These are phyloP conservation scores for Halcyon malimbica DNA, from an alignment of 2,113 vertebrate genomes.

Conservation along the genomic window DNA sequence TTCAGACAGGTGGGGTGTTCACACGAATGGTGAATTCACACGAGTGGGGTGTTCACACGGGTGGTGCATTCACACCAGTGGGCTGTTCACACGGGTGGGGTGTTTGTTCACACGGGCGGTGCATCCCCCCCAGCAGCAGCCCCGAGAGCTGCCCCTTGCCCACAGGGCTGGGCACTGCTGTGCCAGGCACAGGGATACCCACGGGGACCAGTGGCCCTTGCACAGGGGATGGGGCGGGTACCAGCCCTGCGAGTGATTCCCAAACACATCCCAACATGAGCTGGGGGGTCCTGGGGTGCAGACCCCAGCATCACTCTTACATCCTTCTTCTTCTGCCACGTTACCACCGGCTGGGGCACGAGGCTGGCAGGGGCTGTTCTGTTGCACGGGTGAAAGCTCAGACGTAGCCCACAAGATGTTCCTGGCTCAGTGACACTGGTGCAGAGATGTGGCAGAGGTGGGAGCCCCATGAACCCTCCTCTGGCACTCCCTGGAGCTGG, in stretches of 20 bases:
- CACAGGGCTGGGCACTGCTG: not conserved
- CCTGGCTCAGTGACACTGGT: not conserved
- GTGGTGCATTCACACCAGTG: not conserved
- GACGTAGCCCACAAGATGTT: accelerated
- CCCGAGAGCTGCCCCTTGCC: not conserved
- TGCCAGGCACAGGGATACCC: not conserved
- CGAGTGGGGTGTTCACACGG: not conserved
- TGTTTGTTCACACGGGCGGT: accelerated
- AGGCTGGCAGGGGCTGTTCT: not conserved
- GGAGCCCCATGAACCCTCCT: not conserved
- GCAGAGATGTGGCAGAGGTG: not conserved
- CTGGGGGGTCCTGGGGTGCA: not conserved
- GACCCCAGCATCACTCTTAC: not conserved
- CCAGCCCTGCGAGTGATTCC: not conserved
- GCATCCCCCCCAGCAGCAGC: not conserved
- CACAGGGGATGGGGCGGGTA: no score
- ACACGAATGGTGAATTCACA: not conserved
- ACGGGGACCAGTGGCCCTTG: not conserved
- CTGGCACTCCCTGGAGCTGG: accelerated
- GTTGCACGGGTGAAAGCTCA: not conserved
- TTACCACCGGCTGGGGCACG: accelerated
- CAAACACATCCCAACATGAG: accelerated
- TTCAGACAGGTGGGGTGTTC: not conserved
- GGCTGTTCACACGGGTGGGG: not conserved
- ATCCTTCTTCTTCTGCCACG: not conserved